Conservation (phyloP, 2,888 invertebrate genomes). For the Pyrrhosoma nymphula region DNA sequence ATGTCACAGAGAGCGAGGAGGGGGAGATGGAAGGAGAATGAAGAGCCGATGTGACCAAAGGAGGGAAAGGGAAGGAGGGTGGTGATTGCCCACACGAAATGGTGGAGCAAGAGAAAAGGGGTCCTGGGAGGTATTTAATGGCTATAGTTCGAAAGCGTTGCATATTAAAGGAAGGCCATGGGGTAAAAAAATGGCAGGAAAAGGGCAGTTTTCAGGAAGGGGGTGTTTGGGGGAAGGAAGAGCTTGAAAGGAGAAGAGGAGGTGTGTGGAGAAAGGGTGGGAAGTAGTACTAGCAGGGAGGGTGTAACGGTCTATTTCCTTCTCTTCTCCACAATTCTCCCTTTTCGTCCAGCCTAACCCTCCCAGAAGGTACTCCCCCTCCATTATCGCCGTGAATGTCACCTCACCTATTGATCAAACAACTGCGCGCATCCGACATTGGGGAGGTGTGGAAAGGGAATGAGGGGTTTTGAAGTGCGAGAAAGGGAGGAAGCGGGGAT, state of each 20-base stretch:
- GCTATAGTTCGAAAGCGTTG: background rate
- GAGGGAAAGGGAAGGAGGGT: background rate
- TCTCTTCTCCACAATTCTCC: background rate
- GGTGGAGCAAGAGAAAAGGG: background rate
- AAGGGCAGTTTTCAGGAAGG: background rate
- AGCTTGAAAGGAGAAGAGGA: background rate
- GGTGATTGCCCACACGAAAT: background rate
- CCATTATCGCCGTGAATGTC: constrained; percentile 20
- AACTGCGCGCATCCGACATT: constrained; percentile 39
- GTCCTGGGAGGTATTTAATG: too few species aligned
- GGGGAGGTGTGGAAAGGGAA: background rate
- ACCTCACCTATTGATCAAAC: constrained; percentile 57
- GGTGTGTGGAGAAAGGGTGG: background rate
- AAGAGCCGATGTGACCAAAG: background rate
- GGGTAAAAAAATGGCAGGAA: background rate
- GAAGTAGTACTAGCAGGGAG: background rate
- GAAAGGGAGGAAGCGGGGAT: background rate
- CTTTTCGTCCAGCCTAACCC: background rate
- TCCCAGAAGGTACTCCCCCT: background rate
- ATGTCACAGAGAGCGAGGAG: background rate
- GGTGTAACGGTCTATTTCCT: background rate
- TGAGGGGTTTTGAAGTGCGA: background rate
- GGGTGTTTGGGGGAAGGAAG: background rate
- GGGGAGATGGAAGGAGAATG: background rate
- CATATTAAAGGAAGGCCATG: background rate